phyloP scores from a whole-genome alignment of 2,797 vertebrate species.

The Sebastes iracundus region DNA sequence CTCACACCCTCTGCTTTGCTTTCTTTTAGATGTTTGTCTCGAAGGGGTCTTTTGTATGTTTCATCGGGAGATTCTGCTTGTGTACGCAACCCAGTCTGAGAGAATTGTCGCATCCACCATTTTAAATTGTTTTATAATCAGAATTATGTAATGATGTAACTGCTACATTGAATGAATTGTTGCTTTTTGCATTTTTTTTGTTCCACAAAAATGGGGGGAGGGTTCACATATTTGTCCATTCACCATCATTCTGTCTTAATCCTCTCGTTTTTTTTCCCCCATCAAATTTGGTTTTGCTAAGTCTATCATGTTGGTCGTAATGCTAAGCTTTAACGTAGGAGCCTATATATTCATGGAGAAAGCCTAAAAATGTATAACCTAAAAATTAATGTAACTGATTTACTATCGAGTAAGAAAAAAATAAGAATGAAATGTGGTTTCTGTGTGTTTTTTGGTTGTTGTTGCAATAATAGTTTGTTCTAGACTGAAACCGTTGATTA shows the following conservation, averaged over 20 bases:
- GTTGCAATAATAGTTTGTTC: slow-evolving; percentile 63
- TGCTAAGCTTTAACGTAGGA: slow-evolving; percentile 91
- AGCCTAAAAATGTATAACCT: slow-evolving; percentile 88
- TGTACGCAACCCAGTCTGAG: slow-evolving; percentile 82
- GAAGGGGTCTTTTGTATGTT: slow-evolving; percentile 70
- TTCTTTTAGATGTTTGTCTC: slow-evolving; percentile 65
- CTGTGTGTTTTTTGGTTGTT: slow-evolving; percentile 80
- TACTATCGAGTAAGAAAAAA: slow-evolving; percentile 81
- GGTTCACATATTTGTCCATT: slow-evolving; percentile 69
- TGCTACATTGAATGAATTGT: slow-evolving; percentile 71
- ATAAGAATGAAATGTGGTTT: slow-evolving; percentile 84
- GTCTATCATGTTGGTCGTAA: slow-evolving; percentile 79
- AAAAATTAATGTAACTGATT: slow-evolving; percentile 85
- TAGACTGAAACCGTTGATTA: slow-evolving; percentile 81
- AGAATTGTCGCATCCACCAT: slow-evolving; percentile 72
- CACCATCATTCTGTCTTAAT: slow-evolving; percentile 78
- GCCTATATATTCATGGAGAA: slow-evolving; percentile 89
- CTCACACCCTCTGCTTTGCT: slow-evolving; percentile 57
- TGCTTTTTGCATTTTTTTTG: slow-evolving; percentile 57
- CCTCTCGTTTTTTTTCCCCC: slow-evolving; percentile 35
- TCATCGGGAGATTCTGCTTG: slow-evolving; percentile 78
- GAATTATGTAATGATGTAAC: slow-evolving; percentile 68
- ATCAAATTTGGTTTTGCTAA: slow-evolving; percentile 73
- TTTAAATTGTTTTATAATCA: slow-evolving; percentile 80
- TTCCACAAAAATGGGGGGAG: slow-evolving; percentile 58